Percentiles rank a stretch among this genome's conserved stretches.
Conservation (phyloP, 2,888 invertebrate species). For the Selenia dentaria region DNA sequence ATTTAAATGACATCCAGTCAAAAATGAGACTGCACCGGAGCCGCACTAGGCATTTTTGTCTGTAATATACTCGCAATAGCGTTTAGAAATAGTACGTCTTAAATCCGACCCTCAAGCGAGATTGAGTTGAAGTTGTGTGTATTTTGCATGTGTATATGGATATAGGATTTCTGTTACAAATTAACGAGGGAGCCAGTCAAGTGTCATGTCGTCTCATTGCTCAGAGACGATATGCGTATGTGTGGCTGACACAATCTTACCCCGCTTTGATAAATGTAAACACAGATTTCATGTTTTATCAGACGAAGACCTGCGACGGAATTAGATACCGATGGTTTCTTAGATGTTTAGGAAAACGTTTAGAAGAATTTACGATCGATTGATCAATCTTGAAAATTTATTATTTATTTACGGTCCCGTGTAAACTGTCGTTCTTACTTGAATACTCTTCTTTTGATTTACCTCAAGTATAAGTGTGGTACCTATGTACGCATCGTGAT, state of each 20-base stretch:
- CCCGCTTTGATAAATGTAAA: constrained; percentile 50
- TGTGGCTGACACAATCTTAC: constrained; percentile 47
- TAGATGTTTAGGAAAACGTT: constrained; percentile 10
- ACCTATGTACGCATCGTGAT: too few species aligned
- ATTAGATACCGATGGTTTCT: constrained; percentile 14
- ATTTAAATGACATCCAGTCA: constrained; percentile 36
- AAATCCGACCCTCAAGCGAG: constrained; percentile 43
- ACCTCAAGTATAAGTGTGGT: too few species aligned
- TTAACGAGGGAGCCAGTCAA: constrained; percentile 77
- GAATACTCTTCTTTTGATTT: too few species aligned
- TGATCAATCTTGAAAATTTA: constrained; percentile 8
- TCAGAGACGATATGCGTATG: constrained; percentile 53
- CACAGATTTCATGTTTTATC: constrained; percentile 39
- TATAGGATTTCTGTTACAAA: constrained; percentile 68
- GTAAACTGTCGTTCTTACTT: too few species aligned
- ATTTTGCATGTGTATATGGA: constrained; percentile 48
- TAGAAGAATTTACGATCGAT: constrained; percentile 11
- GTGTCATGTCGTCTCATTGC: constrained; percentile 66
- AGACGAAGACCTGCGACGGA: constrained; percentile 20
- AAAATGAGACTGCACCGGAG: constrained; percentile 36
- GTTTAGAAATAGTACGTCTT: constrained; percentile 46
- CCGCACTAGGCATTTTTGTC: constrained; percentile 63
- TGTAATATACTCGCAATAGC: constrained; percentile 64
- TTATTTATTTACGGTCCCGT: background rate
- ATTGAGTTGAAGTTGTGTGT: constrained; percentile 47